These are phyloP conservation scores for Calameuta pallipes DNA, from an alignment of 2,888 invertebrate species.

Conservation along the genomic window DNA sequence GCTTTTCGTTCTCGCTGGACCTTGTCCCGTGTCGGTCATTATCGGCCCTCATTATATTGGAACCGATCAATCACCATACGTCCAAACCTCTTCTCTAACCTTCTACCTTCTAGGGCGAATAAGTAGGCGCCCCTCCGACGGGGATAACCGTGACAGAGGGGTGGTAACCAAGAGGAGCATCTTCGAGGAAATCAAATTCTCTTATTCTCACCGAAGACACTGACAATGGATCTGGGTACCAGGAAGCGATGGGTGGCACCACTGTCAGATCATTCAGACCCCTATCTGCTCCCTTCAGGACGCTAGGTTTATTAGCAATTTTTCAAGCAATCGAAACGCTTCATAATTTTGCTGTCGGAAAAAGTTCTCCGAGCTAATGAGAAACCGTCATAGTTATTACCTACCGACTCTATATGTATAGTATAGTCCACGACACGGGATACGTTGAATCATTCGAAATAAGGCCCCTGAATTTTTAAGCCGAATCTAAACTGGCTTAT, in stretches of 20 bases:
- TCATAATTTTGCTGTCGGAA: conserved; percentile 49
- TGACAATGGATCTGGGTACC: background rate
- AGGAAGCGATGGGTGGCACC: background rate
- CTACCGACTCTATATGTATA: background rate
- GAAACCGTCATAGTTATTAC: conserved; percentile 50
- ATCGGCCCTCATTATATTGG: conserved; percentile 65
- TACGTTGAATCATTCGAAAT: background rate
- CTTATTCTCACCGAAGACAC: background rate
- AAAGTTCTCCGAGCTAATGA: conserved; percentile 54
- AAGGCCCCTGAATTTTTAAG: background rate
- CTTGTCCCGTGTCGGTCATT: conserved; percentile 64
- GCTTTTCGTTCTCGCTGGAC: conserved; percentile 53
- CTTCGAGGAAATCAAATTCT: background rate
- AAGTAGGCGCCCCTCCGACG: conserved; percentile 1
- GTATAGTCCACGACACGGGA: background rate
- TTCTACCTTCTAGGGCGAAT: background rate
- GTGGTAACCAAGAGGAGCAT: background rate
- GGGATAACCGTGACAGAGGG: background rate
- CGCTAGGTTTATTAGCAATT: conserved; percentile 53
- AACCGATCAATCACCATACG: conserved; percentile 62
- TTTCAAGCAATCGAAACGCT: conserved; percentile 56
- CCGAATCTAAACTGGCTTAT: background rate
- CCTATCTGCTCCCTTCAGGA: conserved; percentile 19
- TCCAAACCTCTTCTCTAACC: conserved; percentile 35
- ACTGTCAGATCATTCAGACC: background rate